Evolutionary conservation across 2,113 vertebrate species (phyloP), one percentile per base, ranked within the genome.

Genomic region (Trinectes maculatus): DNA sequence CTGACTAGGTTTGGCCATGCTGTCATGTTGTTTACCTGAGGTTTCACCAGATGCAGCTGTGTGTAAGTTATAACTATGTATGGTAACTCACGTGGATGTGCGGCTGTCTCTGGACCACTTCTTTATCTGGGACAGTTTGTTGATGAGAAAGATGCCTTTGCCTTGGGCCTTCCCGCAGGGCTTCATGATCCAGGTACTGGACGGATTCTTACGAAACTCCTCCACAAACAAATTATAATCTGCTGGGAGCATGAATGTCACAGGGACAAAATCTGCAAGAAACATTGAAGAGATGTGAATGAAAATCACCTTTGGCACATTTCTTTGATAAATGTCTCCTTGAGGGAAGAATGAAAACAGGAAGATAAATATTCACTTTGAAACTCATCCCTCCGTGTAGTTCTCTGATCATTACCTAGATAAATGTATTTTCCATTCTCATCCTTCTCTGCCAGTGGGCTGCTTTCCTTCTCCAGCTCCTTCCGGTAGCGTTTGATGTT

Each of bases 161-260:
- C 97, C 98, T 84, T 99, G 98, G 39, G 98, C 98, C 84, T 98
- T 99, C 48, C 98, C 98, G 6, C 97, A 99, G 0, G 98, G 98
- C 78, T 99, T 99, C 97, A 99, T 99, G 86, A 99, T 99, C 98
- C 98, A 99, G 0, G 98, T 99, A 92, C 96, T 99, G 64, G 94
- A 97, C 0, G 97, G 96, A 80, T 96, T 98, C 87, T 98, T 98
- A 54, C 98, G 87, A 88, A 96, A 99, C 90, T 99, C 97, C 88
- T 99, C 98, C 80, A 99, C 97, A 9, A 99, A 99, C 68, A 99
- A 92, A 68, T 98, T 99, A 56, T 99, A 99, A 90, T 99, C 96
- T 0, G 96, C 95, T 0, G 96, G 98, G 51, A 99, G 96, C 97
- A 99, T 98, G 76, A 98, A 98, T 3, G 97, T 99, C 87, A 99